These are phyloP conservation scores for Silurus aristotelis DNA, from an alignment of 2,797 vertebrate genomes.

Conservation along the genomic window DNA sequence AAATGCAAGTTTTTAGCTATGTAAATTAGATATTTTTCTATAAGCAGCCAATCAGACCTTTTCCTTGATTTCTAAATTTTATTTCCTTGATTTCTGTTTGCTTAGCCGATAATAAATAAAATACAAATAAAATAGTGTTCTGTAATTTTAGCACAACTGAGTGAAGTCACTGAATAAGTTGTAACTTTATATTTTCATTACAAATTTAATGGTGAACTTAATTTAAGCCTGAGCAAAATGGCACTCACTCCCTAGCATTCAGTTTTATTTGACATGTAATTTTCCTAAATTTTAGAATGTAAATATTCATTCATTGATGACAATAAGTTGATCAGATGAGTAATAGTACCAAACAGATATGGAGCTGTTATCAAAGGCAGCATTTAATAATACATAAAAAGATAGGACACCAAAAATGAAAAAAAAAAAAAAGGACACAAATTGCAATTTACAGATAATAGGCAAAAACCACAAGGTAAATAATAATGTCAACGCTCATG, in stretches of 20 bases:
- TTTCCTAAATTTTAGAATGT: neutral
- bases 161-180: neutral
- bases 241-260: neutral
- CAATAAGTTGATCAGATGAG: neutral
- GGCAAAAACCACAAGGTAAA: conserved; percentile 72
- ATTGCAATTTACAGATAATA: conserved; percentile 76
- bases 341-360: conserved; percentile 6
- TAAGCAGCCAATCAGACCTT: neutral
- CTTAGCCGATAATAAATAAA: neutral
- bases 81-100: neutral
- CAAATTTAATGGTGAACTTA: neutral
- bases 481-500: conserved; percentile 79
- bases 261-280: neutral
- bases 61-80: neutral
- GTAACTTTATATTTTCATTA: neutral
- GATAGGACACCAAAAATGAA: conserved; percentile 57
- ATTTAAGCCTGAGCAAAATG: neutral
- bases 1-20: neutral
- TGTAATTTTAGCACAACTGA: neutral
- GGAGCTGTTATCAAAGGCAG: conserved; percentile 58
- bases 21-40: neutral
- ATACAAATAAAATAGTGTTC: neutral
- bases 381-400: conserved; percentile 72
- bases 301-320: neutral
- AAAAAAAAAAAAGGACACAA: conserved; percentile 64